Base-by-base conservation (phyloP, 2,888 invertebrate genomes). In the Ichneumoninae sp. region DNA sequence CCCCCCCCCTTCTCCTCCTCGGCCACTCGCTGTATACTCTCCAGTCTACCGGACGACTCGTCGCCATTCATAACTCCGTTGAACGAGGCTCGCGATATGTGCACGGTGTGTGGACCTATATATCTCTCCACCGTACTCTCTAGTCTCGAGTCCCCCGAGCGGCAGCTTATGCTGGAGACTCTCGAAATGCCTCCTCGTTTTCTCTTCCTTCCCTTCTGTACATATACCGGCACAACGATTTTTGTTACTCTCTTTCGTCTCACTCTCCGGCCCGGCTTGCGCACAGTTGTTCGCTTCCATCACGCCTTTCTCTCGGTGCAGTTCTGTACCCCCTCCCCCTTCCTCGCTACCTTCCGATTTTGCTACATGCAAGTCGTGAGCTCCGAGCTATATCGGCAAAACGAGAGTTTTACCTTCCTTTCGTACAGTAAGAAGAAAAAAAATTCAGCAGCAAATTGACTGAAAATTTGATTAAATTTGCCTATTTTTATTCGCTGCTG, bases 101-200 rank as follows among this genome's bases (percentile, higher is more conserved):
- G 40, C 40, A 40, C 36, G 57, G 10, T 26, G 22, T 33, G 54
- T 10, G 22, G 33, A 73, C 26, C 40, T 60, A 60, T 60, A 57
- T 16, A 73, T 36, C 57, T 40, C 40, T 16, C 19, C n/a, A 44
- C 50, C 47, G 65, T 44, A 73, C 65, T 71, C 79, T 79, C 79
- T 79, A 71, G 50, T 71, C 71, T 26, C 65, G 63, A 6, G 44
- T 47, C 44, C 13, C 3, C 13, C 44, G 44, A 16, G 16, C 44
- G 44, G n/a, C 33, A 52, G 22, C 19, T 47, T 36, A 13, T 44
- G 19, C 30, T 68, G 19, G 50, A 70, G 70, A 40, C 79, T 82
- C 84, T 63, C 76, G 81, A 74, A 79, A 85, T 79, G 77, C 81
- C 66, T 74, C 68, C 71, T 82, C 85, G 77, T 77, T 81, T 70